Evolutionary conservation across 1,140 invertebrate genomes (phyloP).

Genomic region (Nylanderia fulva): DNA sequence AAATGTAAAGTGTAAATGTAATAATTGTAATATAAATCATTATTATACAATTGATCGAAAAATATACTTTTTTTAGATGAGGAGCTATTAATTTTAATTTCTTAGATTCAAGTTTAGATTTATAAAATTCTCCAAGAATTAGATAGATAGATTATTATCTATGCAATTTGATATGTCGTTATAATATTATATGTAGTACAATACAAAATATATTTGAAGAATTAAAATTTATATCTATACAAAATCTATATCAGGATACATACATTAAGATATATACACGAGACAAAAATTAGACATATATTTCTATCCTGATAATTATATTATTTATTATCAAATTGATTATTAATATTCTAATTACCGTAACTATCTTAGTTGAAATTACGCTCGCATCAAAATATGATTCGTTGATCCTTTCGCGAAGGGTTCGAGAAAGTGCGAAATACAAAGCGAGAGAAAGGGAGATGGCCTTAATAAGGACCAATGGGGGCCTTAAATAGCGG

Average conservation of each 20-base stretch:
- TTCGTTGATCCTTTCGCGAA: background rate
- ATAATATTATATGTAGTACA: no score
- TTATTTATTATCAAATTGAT: no score
- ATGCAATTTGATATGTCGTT: no score
- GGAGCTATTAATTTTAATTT: background rate
- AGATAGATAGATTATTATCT: background rate
- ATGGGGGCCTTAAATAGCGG: background rate
- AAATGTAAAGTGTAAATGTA: background rate
- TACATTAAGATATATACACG: no score
- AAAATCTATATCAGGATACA: no score
- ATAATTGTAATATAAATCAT: background rate
- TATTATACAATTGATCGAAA: background rate
- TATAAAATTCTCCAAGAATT: background rate
- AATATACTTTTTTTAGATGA: background rate
- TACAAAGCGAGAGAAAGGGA: background rate
- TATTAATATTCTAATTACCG: background rate
- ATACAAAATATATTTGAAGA: no score
- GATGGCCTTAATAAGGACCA: no score
- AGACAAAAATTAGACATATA: no score
- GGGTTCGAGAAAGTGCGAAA: background rate
- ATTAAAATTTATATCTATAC: no score
- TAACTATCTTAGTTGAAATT: background rate
- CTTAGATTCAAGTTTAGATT: background rate
- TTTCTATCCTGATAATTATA: background rate
- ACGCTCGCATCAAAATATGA: conserved; percentile 1